Base-by-base conservation (phyloP, 2,113 vertebrate species). In the Capreolus pygargus region DNA sequence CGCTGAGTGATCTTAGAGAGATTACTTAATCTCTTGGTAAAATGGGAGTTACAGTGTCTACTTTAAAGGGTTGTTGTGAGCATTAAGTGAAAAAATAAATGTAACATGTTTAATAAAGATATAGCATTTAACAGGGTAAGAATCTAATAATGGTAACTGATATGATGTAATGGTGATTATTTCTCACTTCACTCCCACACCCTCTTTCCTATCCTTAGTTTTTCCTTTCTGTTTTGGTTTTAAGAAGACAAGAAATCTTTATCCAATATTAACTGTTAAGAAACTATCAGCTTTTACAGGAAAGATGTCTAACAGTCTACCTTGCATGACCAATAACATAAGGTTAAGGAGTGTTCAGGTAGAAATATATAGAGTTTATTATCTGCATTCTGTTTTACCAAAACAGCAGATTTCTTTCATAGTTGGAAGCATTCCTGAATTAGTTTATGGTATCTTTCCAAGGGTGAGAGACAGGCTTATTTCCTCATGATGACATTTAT, bases 351-450 rank as follows among this genome's bases (percentile, higher is more conserved):
- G 6, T 89, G 17, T 96, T 96, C 43, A 86, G 54, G 19, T 39
- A 47, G 95, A 95, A 81, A 25, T 97, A 89, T 78, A 39, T 57
- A 52, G 54, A 47, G 23, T 90, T 91, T 92, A 74, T 43, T 86
- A 50, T 64, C 33, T 98, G 30, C 61, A 61, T 90, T 97, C 67
- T 96, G 21, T 91, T 96, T 92, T 94, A 89, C 70, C n/a, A 95
- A 79, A 87, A 17, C 16, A 92, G 45, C 19, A 91, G 54, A 50
- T 91, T 94, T 92, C 52, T 91, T 93, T 95, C 30, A 30, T 76
- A 60, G 8, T 52, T 84, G 6, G 54, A 92, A 93, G 58, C 28
- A 82, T 88, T 94, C 33, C 76, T 94, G 12, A 91, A 58, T 92
- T 86, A 15, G 7, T 83, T 91, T 15, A 27, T 95, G 30, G 11